These are phyloP conservation scores for Moxostoma hubbsi DNA, from an alignment of 2,797 vertebrate species.

Conservation along the genomic window DNA sequence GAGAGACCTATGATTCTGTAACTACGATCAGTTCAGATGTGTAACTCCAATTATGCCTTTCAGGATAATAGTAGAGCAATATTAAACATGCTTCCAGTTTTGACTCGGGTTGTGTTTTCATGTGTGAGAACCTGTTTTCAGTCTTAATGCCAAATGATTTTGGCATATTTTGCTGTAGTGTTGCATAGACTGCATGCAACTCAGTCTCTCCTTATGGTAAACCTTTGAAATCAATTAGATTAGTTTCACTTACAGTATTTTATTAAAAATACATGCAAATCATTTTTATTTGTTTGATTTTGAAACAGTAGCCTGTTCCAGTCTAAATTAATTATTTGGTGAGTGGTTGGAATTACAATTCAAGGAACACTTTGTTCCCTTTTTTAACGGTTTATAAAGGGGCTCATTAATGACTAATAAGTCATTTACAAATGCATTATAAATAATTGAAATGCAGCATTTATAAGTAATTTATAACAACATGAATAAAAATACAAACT, in stretches of 20 bases:
- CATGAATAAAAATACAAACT: no score
- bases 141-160: constrained; percentile 48
- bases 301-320: not conserved
- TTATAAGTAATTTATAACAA: no score
- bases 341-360: not conserved
- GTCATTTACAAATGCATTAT: no score
- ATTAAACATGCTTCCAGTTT: constrained; percentile 99
- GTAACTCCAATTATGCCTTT: constrained; percentile 99
- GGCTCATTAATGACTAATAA: no score
- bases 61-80: constrained; percentile 99
- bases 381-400: no score
- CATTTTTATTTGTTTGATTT: not conserved
- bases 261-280: not conserved
- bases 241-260: not conserved
- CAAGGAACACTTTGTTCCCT: no score
- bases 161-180: not conserved
- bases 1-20: constrained; percentile 99
- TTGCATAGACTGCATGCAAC: not conserved
- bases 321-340: not conserved
- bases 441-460: no score
- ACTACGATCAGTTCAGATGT: constrained; percentile 99
- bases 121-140: constrained; percentile 48
- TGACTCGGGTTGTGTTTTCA: constrained; percentile 77
- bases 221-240: no score
- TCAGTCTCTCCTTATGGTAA: no score